Evolutionary conservation across 2,797 vertebrate genomes (phyloP), one percentile per base, ranked within the genome.

Genomic region (Chanos chanos): DNA sequence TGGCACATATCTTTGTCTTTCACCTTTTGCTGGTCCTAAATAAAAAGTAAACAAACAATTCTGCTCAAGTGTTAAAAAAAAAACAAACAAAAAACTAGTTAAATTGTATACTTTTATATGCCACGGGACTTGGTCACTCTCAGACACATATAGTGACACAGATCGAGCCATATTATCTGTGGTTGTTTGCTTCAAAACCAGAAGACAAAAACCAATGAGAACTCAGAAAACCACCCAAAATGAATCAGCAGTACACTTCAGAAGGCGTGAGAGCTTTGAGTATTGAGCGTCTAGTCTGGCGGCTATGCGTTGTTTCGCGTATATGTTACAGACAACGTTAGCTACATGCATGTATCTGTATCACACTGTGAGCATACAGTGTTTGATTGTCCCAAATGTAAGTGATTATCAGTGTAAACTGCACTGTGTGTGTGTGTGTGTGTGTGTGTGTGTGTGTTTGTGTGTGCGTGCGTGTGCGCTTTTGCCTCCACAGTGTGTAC

Each of bases 131-230:
- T 31, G 33, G 40, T 3, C 39, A 66, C 34, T n/a, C 44, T 43
- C 33, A 48, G 48, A 16, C 27, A 61, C 22, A 4, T n/a, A n/a
- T 58, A 28, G 41, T 60, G 33, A 43, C 67, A 60, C 37, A 65
- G 16, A 27, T 13, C 49, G 59, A n/a, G 39, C 59, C 31, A 41
- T 41, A 57, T 39, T 53, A 37, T 47, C 33, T 18, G 31, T 25
- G 55, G 31, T 62, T 27, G 24, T 27, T 61, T n/a, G n/a, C n/a
- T n/a, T n/a, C n/a, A n/a, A n/a, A n/a, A n/a, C 6, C 49, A 55
- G 51, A 57, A 16, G 37, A 54, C 51, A 61, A 43, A n/a, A 66
- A 61, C 16, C 4, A 48, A 49, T 22, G 36, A 12, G 18, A 41
- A 31, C 36, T 27, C 25, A 13, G 19, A 59, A 60, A 19, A 47